Conservation (phyloP, 2,113 vertebrate species). For the Albula goreensis region DNA sequence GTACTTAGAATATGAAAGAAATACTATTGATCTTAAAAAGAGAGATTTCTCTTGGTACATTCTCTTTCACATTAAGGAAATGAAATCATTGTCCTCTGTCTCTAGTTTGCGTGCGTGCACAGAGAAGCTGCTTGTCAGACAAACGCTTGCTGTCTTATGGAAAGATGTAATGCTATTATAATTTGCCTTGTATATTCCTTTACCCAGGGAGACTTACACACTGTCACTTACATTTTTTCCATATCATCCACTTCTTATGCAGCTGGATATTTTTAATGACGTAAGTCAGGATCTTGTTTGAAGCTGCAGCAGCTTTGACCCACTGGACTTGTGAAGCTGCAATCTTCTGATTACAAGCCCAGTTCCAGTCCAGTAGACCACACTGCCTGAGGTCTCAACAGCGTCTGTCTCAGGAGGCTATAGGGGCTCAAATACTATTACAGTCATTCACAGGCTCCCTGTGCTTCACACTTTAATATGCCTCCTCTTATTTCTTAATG, state of each 20-base stretch:
- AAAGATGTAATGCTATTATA: background rate
- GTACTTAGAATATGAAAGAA: too few species aligned
- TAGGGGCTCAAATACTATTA: background rate
- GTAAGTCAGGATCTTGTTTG: background rate
- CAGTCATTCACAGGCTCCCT: background rate
- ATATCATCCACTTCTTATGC: background rate
- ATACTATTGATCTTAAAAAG: too few species aligned
- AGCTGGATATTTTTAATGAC: background rate
- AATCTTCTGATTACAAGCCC: background rate
- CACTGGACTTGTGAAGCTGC: background rate
- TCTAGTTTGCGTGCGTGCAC: too few species aligned
- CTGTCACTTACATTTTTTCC: background rate
- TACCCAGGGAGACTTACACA: background rate
- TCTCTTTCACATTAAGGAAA: too few species aligned
- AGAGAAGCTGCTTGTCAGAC: background rate
- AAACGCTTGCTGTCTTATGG: background rate
- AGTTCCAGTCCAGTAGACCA: background rate
- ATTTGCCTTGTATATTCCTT: background rate
- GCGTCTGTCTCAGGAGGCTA: background rate
- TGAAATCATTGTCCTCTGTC: too few species aligned
- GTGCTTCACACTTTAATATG: background rate
- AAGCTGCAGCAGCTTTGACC: background rate
- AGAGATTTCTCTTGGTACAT: too few species aligned
- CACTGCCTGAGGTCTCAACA: slow-evolving; percentile 1
- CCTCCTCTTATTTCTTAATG: slow-evolving; percentile 1